A percentile compares a stretch with the other conserved stretches of the same genome.
phyloP scores from a whole-genome alignment of 2,113 vertebrate genomes.

The Pollachius pollachius region DNA sequence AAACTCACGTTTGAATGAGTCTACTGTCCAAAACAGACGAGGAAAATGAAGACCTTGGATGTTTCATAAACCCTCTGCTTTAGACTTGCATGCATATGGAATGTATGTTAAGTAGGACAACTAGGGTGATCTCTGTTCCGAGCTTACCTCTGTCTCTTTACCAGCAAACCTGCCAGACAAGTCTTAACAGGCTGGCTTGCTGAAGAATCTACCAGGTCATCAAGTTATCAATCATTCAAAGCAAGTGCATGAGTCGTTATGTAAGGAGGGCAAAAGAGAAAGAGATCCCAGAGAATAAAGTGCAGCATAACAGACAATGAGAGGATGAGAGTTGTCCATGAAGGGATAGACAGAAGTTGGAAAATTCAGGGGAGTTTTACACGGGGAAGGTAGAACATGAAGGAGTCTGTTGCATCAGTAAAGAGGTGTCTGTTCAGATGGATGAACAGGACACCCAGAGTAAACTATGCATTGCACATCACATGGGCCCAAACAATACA shows the following conservation, averaged over 20 bases:
- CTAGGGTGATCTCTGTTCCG: constrained; percentile 20
- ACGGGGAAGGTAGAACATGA: background rate
- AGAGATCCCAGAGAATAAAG: constrained; percentile 14
- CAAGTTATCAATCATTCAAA: constrained; percentile 57
- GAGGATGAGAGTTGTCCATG: constrained; percentile 12
- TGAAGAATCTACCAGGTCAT: constrained; percentile 52
- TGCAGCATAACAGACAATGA: constrained; percentile 21
- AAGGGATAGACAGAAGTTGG: constrained; percentile 4
- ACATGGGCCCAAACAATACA: background rate
- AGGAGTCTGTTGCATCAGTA: too few species aligned
- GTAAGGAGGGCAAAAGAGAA: constrained; percentile 28
- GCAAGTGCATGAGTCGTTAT: constrained; percentile 49
- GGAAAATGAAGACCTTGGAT: too few species aligned
- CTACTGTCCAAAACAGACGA: background rate
- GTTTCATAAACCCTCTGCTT: constrained; percentile 1
- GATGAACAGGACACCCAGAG: background rate
- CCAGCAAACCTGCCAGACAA: constrained; percentile 9
- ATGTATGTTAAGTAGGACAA: constrained; percentile 24
- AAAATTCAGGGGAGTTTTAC: background rate
- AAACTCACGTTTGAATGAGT: constrained; percentile 4
- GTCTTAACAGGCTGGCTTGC: constrained; percentile 48
- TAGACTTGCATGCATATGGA: constrained; percentile 38
- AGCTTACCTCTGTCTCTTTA: constrained; percentile 61
- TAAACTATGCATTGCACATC: background rate
- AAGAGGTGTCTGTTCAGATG: too few species aligned